Base-by-base conservation (phyloP, 2,113 vertebrate genomes). In the Rhea pennata region DNA sequence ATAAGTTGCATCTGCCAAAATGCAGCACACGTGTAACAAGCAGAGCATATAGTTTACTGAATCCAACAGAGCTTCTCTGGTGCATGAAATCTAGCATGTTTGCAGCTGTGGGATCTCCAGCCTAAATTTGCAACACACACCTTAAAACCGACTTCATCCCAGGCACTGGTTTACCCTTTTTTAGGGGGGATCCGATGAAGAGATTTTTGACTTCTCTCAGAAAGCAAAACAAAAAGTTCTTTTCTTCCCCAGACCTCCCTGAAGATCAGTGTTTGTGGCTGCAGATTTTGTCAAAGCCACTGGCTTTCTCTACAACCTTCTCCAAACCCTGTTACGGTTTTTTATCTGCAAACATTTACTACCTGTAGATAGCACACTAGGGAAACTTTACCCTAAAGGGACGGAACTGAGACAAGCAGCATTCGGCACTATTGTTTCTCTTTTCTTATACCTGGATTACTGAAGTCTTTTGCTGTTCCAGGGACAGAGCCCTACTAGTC, bases 71-170 rank as follows among this genome's bases (percentile, higher is more conserved):
- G 22, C 6, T 70, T 13, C 48, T 22, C 31, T 11, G 39, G 23
- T 19, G 8, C n/a, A 1, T 9, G 22, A 50, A 50, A 40, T 0
- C 0, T 33, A 44, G 31, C 42, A 1, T 0, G 3, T 12, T 27
- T 44, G 48, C 70, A 76, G 42, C 50, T 39, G n/a, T 40, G 24
- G 58, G 6, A 20, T 24, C 16, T 54, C 46, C n/a, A 50, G n/a
- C 14, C 29, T 12, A 2, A 3, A 0, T 12, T 31, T 40, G 12
- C 8, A 21, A 21, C 1, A 2, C 15, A 13, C 14, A 1, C 62
- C 31, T 42, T 13, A 75, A 42, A 84, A 12, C 5, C 31, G 79
- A 36, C 26, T 69, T 69, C 36, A 31, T 58, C 40, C 20, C 44
- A 29, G 51, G 44, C 29, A 44, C 10, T 8, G 36, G 31, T 58